Evolutionary conservation across 2,888 invertebrate species (phyloP).

Genomic region (Minunthozetes semirufus): DNA sequence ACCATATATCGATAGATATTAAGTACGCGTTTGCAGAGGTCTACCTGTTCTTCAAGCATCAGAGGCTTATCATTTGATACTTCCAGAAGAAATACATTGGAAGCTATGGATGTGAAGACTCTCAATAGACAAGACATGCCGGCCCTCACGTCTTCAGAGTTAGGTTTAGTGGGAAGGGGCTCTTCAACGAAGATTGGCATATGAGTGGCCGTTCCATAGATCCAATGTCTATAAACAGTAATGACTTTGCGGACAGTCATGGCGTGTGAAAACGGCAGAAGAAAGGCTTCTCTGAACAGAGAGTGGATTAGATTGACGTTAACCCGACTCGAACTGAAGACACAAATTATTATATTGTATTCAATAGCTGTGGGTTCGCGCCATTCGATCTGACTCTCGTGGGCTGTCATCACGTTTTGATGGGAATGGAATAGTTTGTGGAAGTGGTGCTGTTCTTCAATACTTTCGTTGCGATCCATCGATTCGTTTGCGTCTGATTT

Average conservation of each 20-base stretch:
- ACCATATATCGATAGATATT: conserved; percentile 95
- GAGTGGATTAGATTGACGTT: conserved; percentile 93
- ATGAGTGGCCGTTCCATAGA: conserved; percentile 49
- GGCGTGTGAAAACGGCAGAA: conserved; percentile 75
- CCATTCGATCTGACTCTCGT: not conserved
- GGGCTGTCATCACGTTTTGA: not conserved
- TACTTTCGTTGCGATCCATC: not conserved
- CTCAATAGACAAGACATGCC: conserved; percentile 66
- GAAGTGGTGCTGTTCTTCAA: conserved; percentile 9
- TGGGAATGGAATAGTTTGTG: conserved; percentile 25
- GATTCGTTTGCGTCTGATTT: not conserved
- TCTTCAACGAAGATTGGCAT: conserved; percentile 36
- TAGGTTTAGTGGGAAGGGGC: not conserved
- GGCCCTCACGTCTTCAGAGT: conserved; percentile 44
- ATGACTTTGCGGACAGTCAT: conserved; percentile 81
- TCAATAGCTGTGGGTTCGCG: conserved; percentile 36
- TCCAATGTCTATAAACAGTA: conserved; percentile 89
- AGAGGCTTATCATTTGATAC: conserved; percentile 54
- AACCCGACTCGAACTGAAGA: conserved; percentile 75
- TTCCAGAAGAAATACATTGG: conserved; percentile 81
- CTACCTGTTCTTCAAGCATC: conserved; percentile 82
- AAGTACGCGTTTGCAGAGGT: conserved; percentile 88
- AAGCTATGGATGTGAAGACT: conserved; percentile 88
- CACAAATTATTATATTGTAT: conserved; percentile 61
- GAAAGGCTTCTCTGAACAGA: conserved; percentile 83